phyloP scores from a whole-genome alignment of 2,113 vertebrate genomes.

The Pontoporia blainvillei region DNA sequence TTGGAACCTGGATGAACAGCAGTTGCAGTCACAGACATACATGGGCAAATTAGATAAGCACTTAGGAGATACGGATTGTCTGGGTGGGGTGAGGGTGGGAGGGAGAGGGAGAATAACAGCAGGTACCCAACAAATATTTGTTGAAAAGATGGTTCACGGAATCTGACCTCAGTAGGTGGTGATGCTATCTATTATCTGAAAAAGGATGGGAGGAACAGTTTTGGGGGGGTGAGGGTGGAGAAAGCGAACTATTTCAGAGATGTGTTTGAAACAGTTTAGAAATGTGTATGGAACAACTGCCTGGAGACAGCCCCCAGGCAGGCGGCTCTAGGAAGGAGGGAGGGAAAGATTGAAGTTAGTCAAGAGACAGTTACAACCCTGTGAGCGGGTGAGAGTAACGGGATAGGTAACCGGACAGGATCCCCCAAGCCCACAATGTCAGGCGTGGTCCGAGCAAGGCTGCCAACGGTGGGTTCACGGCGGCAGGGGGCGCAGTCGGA shows the following conservation, averaged over 20 bases:
- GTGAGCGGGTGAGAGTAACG: background rate
- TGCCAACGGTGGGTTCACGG: background rate
- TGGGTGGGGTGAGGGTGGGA: background rate
- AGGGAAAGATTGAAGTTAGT: background rate
- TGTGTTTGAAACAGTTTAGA: background rate
- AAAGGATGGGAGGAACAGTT: background rate
- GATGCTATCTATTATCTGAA: background rate
- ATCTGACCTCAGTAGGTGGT: background rate
- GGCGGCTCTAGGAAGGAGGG: background rate
- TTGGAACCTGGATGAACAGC: background rate
- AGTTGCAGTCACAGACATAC: background rate
- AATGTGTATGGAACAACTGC: background rate
- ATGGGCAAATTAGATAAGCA: background rate
- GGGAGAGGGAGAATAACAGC: background rate
- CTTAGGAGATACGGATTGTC: background rate
- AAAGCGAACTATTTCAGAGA: background rate
- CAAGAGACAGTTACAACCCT: background rate
- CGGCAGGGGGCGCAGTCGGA: slow-evolving; percentile 51
- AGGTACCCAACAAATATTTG: background rate
- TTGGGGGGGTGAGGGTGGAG: background rate
- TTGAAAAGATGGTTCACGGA: background rate
- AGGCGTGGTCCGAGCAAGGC: too few relatives aligned
- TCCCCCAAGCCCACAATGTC: too few relatives aligned
- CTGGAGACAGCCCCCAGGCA: background rate
- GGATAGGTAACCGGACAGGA: background rate